A percentile compares a stretch with the other conserved stretches of the same genome.
phyloP scores from a whole-genome alignment of 2,113 vertebrate genomes.

The Pogonocichla stellata region DNA sequence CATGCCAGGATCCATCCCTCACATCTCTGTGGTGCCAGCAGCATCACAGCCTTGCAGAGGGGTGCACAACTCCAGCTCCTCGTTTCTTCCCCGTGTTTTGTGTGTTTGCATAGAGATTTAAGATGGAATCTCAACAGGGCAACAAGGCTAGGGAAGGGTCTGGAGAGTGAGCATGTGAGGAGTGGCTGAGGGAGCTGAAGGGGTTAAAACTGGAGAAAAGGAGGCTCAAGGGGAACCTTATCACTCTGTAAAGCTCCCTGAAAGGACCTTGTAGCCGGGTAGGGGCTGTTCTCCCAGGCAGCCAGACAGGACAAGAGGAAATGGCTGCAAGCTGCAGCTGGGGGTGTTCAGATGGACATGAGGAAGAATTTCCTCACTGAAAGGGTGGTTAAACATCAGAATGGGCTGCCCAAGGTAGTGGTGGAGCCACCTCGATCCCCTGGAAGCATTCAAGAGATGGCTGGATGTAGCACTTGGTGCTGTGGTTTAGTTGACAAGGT shows the following conservation, averaged over 20 bases:
- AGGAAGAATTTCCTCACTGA: not conserved
- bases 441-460: not conserved
- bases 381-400: not conserved
- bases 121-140: no score
- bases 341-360: not conserved
- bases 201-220: not conserved
- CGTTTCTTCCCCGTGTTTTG: fast-evolving
- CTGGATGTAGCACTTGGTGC: not conserved
- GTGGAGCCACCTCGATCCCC: not conserved
- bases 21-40: fast-evolving
- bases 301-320: not conserved
- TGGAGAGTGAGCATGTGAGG: not conserved
- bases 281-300: not conserved
- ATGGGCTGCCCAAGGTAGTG: not conserved
- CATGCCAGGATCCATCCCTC: not conserved
- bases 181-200: not conserved
- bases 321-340: not conserved
- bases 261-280: fast-evolving
- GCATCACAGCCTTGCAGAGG: not conserved
- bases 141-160: not conserved
- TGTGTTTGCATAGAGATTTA: not conserved
- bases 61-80: no score
- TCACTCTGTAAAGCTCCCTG: not conserved
- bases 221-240: not conserved
- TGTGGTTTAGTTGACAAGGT: not conserved